Evolutionary conservation across 2,888 invertebrate species (phyloP).

Genomic region (Chymomyza fuscimana): DNA sequence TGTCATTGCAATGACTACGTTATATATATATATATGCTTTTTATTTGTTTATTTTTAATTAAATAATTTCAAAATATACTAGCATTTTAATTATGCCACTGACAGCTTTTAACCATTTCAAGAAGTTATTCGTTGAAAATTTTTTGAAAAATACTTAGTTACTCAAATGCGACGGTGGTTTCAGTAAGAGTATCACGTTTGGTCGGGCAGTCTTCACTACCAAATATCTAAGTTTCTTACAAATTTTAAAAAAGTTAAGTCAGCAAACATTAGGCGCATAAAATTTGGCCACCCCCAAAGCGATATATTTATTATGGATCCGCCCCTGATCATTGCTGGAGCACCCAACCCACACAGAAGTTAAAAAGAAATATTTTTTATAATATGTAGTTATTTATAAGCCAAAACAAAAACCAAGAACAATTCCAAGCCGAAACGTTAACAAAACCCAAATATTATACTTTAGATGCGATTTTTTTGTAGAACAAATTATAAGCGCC

Average conservation of each 20-base stretch:
- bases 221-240: no score
- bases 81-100: not conserved
- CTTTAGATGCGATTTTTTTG: slow-evolving; percentile 58
- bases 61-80: no score
- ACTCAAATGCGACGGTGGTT: no score
- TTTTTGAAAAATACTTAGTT: not conserved
- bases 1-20: no score
- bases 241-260: no score
- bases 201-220: no score
- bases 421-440: slow-evolving; percentile 10
- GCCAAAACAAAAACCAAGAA: slow-evolving; percentile 29
- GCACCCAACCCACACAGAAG: slow-evolving; percentile 12
- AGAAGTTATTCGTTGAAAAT: not conserved
- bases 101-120: slow-evolving; percentile 21
- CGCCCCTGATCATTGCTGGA: not conserved
- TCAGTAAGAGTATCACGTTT: no score
- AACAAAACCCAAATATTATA: slow-evolving; percentile 38
- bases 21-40: not conserved
- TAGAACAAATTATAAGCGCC: slow-evolving; percentile 57
- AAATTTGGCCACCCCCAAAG: no score
- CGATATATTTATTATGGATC: no score
- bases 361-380: slow-evolving; percentile 38
- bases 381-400: slow-evolving; percentile 29
- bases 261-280: no score
- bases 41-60: no score